These are phyloP conservation scores for Casuarius casuarius DNA, from an alignment of 2,113 vertebrate species.

Conservation along the genomic window DNA sequence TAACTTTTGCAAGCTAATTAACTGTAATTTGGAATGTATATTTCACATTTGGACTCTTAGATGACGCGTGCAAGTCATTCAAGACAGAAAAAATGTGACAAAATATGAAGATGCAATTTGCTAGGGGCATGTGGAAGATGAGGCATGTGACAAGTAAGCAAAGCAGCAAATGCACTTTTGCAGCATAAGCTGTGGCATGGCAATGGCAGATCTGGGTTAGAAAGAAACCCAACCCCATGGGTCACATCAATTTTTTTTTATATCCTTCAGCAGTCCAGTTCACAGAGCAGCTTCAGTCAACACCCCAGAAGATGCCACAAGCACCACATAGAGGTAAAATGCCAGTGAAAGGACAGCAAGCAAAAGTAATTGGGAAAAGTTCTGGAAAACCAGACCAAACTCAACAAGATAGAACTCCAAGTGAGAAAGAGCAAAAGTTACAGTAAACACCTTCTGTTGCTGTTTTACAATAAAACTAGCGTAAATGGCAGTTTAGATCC, in stretches of 20 bases:
- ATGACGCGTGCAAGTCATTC: neutral
- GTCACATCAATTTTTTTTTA: constrained; percentile 22
- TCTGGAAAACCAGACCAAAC: neutral
- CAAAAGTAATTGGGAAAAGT: neutral
- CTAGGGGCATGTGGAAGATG: neutral
- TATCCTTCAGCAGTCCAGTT: constrained; percentile 52
- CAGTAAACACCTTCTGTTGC: neutral
- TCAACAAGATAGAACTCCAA: neutral
- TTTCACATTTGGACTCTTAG: neutral
- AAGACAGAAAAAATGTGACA: neutral
- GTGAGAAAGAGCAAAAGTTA: neutral
- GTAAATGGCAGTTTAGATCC: neutral
- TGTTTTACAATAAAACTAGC: neutral
- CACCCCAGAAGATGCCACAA: neutral
- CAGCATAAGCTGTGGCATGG: constrained; percentile 41
- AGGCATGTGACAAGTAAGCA: constrained; percentile 34
- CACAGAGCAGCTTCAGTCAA: constrained; percentile 45
- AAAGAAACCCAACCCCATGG: neutral
- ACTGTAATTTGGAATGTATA: neutral
- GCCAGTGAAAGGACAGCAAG: neutral
- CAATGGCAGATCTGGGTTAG: neutral
- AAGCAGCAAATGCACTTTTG: constrained; percentile 22
- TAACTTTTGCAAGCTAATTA: constrained; percentile 26
- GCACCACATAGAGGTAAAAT: constrained; percentile 54
- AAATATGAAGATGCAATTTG: neutral